Evolutionary conservation across 1,140 invertebrate species (phyloP).

Genomic region (Asobara japonica): DNA sequence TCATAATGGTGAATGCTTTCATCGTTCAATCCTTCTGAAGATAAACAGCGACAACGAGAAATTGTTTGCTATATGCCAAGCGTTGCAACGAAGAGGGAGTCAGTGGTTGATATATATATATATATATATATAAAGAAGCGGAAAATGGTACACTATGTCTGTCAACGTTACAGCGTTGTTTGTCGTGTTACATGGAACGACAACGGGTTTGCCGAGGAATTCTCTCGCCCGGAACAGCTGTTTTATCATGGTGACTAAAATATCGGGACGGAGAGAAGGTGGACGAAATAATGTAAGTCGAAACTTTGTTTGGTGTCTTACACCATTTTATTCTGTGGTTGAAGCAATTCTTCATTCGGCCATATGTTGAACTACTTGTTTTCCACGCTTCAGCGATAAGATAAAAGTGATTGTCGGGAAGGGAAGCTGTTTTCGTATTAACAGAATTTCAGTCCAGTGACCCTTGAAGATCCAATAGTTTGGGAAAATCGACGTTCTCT

Average conservation of each 20-base stretch:
- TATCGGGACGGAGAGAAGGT: too few relatives aligned
- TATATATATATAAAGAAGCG: conserved; percentile 10
- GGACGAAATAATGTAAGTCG: not conserved
- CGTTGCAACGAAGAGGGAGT: not conserved
- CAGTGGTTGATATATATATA: not conserved
- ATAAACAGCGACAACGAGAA: not conserved
- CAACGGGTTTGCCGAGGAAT: not conserved
- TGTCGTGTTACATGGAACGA: not conserved
- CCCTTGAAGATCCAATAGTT: too few relatives aligned
- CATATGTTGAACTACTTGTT: too few relatives aligned
- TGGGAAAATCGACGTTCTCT: too few relatives aligned
- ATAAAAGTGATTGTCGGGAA: too few relatives aligned
- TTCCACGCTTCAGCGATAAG: too few relatives aligned
- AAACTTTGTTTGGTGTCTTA: not conserved
- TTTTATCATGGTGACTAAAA: not conserved
- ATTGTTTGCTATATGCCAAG: not conserved
- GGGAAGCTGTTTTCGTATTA: too few relatives aligned
- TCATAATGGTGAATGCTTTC: not conserved
- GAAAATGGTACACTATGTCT: conserved; percentile 11
- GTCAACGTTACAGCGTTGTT: conserved; percentile 6
- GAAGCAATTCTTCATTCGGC: not conserved
- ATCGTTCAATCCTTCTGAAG: not conserved
- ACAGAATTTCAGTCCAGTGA: too few relatives aligned
- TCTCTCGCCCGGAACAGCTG: conserved; percentile 10
- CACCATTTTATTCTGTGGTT: not conserved